phyloP scores from a whole-genome alignment of 2,888 invertebrate species.

The Dicranocentrus wangi region DNA sequence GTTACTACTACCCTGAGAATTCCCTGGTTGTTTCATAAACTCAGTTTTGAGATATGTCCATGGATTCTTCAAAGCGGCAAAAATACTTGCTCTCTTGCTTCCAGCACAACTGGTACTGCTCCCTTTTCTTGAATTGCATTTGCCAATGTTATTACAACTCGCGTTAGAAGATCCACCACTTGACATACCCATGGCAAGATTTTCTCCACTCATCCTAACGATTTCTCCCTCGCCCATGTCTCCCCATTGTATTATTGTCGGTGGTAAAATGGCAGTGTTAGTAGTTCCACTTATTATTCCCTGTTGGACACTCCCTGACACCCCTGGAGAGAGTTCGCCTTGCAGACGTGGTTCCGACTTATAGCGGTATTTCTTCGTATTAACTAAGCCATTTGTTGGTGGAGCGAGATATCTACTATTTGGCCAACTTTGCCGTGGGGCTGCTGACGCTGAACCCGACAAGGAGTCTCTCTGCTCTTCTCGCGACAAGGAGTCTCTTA shows the following conservation, averaged over 20 bases:
- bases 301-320: neutral
- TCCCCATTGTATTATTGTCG: slow-evolving; percentile 59
- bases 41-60: slow-evolving; percentile 66
- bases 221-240: slow-evolving; percentile 50
- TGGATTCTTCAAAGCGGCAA: slow-evolving; percentile 68
- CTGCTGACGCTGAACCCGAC: slow-evolving; percentile 43
- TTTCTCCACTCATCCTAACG: slow-evolving; percentile 40
- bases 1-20: slow-evolving; percentile 27
- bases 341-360: slow-evolving; percentile 65
- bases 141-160: slow-evolving; percentile 35
- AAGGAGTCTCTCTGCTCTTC: neutral
- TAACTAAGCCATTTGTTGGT: slow-evolving; percentile 59
- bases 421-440: slow-evolving; percentile 71
- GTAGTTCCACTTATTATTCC: neutral
- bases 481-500: neutral
- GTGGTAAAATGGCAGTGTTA: slow-evolving; percentile 33
- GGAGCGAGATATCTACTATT: slow-evolving; percentile 58
- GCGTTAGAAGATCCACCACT: slow-evolving; percentile 47
- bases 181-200: slow-evolving; percentile 15
- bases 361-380: slow-evolving; percentile 62
- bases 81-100: slow-evolving; percentile 60
- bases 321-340: slow-evolving; percentile 28
- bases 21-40: slow-evolving; percentile 40
- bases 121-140: slow-evolving; percentile 55
- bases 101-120: slow-evolving; percentile 57